Evolutionary conservation across 2,113 vertebrate genomes (phyloP).

Genomic region (Podarcis cretensis): DNA sequence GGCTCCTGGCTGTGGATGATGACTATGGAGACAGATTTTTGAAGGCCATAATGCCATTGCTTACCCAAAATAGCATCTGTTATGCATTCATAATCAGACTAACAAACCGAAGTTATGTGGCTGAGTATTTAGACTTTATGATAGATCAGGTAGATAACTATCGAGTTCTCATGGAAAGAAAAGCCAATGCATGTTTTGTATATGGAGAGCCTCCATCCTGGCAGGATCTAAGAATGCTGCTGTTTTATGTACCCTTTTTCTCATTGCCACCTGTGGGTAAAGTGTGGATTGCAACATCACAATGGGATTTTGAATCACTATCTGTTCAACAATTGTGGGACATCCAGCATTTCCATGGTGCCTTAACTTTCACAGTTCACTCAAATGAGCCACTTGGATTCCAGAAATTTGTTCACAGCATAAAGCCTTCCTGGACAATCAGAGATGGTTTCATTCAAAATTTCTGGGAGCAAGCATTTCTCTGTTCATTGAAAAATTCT

Average conservation of each 20-base stretch:
- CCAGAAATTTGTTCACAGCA: neutral
- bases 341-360: neutral
- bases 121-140: neutral
- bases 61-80: neutral
- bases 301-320: neutral
- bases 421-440: neutral
- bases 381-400: slow-evolving; percentile 9
- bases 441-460: neutral
- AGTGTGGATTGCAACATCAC: neutral
- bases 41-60: neutral
- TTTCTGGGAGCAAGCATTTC: neutral
- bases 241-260: neutral
- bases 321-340: fast-evolving
- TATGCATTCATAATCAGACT: neutral
- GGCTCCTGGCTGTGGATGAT: neutral
- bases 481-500: neutral
- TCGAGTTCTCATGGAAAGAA: neutral
- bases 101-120: neutral
- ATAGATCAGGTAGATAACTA: neutral
- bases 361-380: neutral
- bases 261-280: neutral
- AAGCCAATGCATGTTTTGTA: neutral
- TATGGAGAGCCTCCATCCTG: neutral
- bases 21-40: neutral
- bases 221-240: neutral